A percentile compares a stretch with the other conserved stretches of the same genome.
Conservation (phyloP, 2,888 invertebrate species). For the Rosalia funebris region DNA sequence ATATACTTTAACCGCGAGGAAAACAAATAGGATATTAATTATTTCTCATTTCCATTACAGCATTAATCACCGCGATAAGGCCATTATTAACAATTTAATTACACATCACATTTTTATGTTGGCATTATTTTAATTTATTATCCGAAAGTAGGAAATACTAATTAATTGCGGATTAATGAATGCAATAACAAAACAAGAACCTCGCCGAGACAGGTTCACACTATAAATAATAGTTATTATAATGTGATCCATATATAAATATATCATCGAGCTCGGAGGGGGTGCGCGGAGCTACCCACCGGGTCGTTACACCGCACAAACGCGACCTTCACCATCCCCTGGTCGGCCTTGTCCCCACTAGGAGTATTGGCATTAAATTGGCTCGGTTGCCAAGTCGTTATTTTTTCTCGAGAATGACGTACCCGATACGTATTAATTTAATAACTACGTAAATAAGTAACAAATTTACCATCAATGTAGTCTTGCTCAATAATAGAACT, state of each 20-base stretch:
- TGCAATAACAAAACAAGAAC: not conserved
- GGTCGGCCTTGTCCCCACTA: constrained; percentile 43
- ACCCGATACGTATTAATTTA: too few species aligned
- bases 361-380: constrained; percentile 26
- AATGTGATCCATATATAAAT: not conserved
- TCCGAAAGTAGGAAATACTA: constrained; percentile 16
- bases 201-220: constrained; percentile 6
- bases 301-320: constrained; percentile 43
- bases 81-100: constrained; percentile 22
- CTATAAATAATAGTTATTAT: constrained; percentile 25
- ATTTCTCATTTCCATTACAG: constrained; percentile 1
- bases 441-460: too few species aligned
- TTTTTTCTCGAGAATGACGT: not conserved
- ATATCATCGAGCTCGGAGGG: not conserved
- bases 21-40: constrained; percentile 12
- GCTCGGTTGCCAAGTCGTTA: constrained; percentile 12
- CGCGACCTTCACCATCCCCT: constrained; percentile 47
- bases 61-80: constrained; percentile 13
- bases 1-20: not conserved
- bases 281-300: constrained; percentile 2
- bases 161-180: constrained; percentile 17
- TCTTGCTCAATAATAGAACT: too few species aligned
- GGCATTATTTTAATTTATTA: constrained; percentile 7
- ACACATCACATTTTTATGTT: constrained; percentile 5
- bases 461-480: too few species aligned